Base-by-base conservation (phyloP, 2,113 vertebrate species). In the Archocentrus centrarchus region DNA sequence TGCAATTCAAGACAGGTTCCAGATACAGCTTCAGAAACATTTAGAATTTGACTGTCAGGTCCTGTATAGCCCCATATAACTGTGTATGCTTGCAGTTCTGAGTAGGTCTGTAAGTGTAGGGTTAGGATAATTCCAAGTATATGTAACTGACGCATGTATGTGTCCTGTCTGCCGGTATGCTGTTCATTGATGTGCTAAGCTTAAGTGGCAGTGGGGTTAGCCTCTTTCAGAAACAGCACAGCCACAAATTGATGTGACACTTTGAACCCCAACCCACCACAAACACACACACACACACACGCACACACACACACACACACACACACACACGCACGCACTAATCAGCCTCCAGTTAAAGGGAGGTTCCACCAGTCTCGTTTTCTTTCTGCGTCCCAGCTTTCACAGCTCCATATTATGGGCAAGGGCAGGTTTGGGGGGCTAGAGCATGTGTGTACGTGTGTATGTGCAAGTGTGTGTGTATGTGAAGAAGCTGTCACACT, bases 131-230 rank as follows among this genome's bases (percentile, higher is more conserved):
- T 55, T 73, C 55, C 60, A 15, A 58, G 41, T 64, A 60, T 77
- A 66, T 47, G 13, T 73, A 39, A 27, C 35, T 87, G 62, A 39
- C 61, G 9, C 64, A 61, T 91, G 55, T 87, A 87, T 93, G 90
- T 78, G 86, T 88, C 73, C 89, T 93, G 90, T 93, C 89, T 83
- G 76, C 61, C 50, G 75, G 57, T 87, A 59, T 93, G 91, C 75
- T 75, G 80, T 87, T 90, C 90, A 92, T 66, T 90, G 75, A 66
- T 84, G 83, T 81, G 83, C 66, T 95, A 92, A 94, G 78, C 87
- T 81, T 87, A 93, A 94, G 92, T 95, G 93, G 92, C 94, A 94
- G 91, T 91, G 90, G 83, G 94, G 94, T 95, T 94, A 93, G 94
- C 94, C 94, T 94, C 94, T 95, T 95, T 91, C 92, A 94, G 94